These are phyloP conservation scores for Sminthurinus signatus DNA, from an alignment of 1,140 invertebrate genomes.

Conservation along the genomic window DNA sequence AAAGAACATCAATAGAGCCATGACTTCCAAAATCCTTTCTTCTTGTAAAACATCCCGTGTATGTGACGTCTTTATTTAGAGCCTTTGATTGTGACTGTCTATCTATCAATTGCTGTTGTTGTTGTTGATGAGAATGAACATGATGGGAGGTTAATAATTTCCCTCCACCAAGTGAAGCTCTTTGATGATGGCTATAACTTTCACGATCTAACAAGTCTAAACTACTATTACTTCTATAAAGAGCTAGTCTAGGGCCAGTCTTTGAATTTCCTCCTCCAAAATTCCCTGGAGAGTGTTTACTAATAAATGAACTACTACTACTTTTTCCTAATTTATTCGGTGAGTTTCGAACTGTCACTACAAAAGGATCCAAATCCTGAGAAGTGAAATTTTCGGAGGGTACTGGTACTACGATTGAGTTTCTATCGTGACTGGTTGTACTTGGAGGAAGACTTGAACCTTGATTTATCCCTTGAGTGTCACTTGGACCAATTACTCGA, in stretches of 20 bases:
- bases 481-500: constrained; percentile 1
- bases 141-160: constrained; percentile 1
- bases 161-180: constrained; percentile 10
- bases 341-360: constrained; percentile 36
- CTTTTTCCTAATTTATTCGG: constrained; percentile 38
- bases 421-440: not conserved
- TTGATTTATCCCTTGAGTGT: not conserved
- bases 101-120: constrained; percentile 6
- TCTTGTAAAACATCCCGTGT: constrained; percentile 41
- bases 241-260: constrained; percentile 34
- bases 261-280: constrained; percentile 17
- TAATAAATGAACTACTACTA: constrained; percentile 28
- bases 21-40: constrained; percentile 56
- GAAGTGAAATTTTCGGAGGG: no score
- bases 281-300: constrained; percentile 49
- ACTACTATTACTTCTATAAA: constrained; percentile 37
- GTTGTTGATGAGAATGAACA: constrained; percentile 19
- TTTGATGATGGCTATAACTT: constrained; percentile 27
- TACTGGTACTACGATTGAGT: constrained; percentile 18
- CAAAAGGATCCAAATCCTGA: constrained; percentile 30
- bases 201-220: constrained; percentile 36
- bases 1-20: constrained; percentile 62
- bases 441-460: constrained; percentile 20
- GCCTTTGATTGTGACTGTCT: not conserved
- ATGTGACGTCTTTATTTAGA: not conserved